Percentiles rank a stretch among this genome's conserved stretches.
Evolutionary conservation across 2,113 vertebrate species (phyloP).

Genomic region (Cyphotilapia sp.): DNA sequence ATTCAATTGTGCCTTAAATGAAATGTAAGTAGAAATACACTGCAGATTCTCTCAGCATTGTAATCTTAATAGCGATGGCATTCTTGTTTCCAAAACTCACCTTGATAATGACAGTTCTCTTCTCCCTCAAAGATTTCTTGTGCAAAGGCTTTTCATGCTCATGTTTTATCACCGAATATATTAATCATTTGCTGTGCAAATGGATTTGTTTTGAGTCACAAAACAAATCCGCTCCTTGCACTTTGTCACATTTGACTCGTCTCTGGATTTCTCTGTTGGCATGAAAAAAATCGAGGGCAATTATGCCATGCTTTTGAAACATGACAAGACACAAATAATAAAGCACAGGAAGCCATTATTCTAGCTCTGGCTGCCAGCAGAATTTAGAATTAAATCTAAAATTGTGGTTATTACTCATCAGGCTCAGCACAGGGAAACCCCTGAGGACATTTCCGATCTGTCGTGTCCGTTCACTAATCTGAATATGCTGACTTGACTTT

Average conservation of each 20-base stretch:
- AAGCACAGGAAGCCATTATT: not conserved
- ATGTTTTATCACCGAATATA: not conserved
- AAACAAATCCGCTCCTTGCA: not conserved
- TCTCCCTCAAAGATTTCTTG: not conserved
- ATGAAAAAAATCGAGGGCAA: not conserved
- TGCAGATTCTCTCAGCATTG: not conserved
- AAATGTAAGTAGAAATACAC: not conserved
- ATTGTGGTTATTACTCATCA: not conserved
- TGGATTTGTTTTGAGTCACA: not conserved
- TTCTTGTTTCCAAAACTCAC: not conserved
- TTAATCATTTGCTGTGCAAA: not conserved
- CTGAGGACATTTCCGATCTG: not conserved
- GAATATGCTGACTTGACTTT: not conserved
- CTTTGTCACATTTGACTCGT: not conserved
- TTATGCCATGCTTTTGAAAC: not conserved
- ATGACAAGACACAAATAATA: not conserved
- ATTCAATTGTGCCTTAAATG: not conserved
- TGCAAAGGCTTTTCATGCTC: not conserved
- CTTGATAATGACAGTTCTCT: not conserved
- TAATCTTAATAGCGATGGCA: not conserved
- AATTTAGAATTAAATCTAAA: not conserved
- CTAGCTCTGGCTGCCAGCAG: not conserved
- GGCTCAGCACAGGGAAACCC: not conserved
- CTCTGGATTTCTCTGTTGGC: not conserved
- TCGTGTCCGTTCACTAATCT: not conserved